Evolutionary conservation across 1,140 invertebrate genomes (phyloP).

Genomic region (Micrasema longulum): DNA sequence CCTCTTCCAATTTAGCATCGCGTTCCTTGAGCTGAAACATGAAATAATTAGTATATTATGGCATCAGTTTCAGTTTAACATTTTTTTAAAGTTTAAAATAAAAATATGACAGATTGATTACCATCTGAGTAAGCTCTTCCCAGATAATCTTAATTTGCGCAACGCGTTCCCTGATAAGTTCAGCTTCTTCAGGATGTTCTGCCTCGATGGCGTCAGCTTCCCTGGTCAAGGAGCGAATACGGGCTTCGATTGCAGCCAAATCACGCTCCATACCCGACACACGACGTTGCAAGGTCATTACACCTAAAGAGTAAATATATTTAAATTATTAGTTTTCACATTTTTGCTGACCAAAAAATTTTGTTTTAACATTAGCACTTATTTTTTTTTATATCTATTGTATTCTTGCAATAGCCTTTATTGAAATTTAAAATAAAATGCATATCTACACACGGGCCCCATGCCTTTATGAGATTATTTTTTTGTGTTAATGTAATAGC

Average conservation of each 20-base stretch:
- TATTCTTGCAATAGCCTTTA: no score
- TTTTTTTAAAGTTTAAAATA: not conserved
- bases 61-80: no score
- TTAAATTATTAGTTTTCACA: no score
- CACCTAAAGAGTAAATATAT: slow-evolving; percentile 65
- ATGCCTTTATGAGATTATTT: no score
- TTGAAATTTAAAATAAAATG: no score
- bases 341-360: no score
- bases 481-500: no score
- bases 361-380: no score
- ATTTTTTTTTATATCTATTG: no score
- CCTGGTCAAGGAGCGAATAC: slow-evolving; percentile 91
- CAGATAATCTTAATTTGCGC: slow-evolving; percentile 91
- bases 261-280: slow-evolving; percentile 98
- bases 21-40: slow-evolving; percentile 86
- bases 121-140: slow-evolving; percentile 97
- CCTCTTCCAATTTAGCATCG: slow-evolving; percentile 98
- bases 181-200: slow-evolving; percentile 96
- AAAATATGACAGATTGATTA: slow-evolving; percentile 57
- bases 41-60: slow-evolving; percentile 1
- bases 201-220: slow-evolving; percentile 92
- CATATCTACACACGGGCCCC: no score
- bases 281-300: slow-evolving; percentile 85
- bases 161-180: slow-evolving; percentile 90
- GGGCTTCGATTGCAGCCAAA: slow-evolving; percentile 97